These are phyloP conservation scores for Drosophila meridiana DNA, from an alignment of 2,888 invertebrate genomes.

Conservation along the genomic window DNA sequence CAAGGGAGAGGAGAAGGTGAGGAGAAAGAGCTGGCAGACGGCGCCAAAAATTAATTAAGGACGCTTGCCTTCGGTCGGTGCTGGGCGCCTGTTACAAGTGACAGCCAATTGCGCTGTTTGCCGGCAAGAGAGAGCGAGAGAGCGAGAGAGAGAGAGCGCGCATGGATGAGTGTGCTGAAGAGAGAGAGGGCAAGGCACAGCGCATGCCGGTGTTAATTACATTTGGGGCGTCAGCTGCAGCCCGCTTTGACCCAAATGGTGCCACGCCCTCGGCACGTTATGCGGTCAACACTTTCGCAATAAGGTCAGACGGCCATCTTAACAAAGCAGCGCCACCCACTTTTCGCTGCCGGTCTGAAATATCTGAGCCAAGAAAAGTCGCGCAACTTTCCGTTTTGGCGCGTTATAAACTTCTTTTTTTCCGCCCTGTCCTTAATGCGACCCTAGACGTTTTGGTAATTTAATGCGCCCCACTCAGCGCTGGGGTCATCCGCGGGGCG, in stretches of 20 bases:
- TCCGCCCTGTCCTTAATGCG: slow-evolving; percentile 21
- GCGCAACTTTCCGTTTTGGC: slow-evolving; percentile 30
- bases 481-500: slow-evolving; percentile 43
- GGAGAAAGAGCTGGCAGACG: slow-evolving; percentile 9
- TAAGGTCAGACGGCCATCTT: slow-evolving; percentile 58
- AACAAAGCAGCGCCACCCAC: slow-evolving; percentile 33
- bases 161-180: background rate
- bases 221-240: slow-evolving; percentile 58
- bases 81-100: slow-evolving; percentile 77
- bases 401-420: slow-evolving; percentile 68
- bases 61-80: slow-evolving; percentile 40
- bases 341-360: slow-evolving; percentile 21
- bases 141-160: slow-evolving; percentile 4
- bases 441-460: slow-evolving; percentile 50
- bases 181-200: slow-evolving; percentile 10
- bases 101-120: slow-evolving; percentile 61
- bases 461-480: slow-evolving; percentile 46
- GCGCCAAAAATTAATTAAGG: slow-evolving; percentile 78
- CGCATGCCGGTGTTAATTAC: slow-evolving; percentile 64
- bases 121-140: slow-evolving; percentile 48
- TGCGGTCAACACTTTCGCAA: slow-evolving; percentile 76
- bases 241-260: slow-evolving; percentile 67
- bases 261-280: slow-evolving; percentile 34
- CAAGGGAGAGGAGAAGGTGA: background rate
- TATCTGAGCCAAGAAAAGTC: slow-evolving; percentile 26